Percentiles rank a stretch among this genome's conserved stretches.
phyloP scores from a whole-genome alignment of 2,113 vertebrate genomes.

The Sturnira hondurensis region DNA sequence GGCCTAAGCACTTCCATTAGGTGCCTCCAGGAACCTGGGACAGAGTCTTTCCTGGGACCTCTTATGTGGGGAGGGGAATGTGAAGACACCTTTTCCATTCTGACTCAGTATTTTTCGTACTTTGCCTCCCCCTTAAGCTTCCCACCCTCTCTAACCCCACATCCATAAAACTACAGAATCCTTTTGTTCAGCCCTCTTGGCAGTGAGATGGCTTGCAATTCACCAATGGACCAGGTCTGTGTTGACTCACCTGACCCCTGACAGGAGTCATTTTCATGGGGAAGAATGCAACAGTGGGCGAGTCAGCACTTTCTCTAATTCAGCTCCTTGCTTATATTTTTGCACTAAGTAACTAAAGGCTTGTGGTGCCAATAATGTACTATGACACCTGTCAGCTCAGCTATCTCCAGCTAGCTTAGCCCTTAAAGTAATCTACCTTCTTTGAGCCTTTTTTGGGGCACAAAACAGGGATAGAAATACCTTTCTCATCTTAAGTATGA shows the following conservation, averaged over 20 bases:
- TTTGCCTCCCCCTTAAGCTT: not conserved
- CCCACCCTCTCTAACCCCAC: accelerated
- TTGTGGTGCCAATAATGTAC: not conserved
- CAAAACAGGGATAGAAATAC: not conserved
- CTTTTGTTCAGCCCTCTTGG: not conserved
- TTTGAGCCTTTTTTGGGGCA: not conserved
- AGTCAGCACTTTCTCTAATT: not conserved
- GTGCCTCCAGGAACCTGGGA: accelerated
- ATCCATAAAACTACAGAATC: not conserved
- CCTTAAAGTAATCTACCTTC: not conserved
- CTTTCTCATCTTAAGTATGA: not conserved
- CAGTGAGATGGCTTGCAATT: not conserved
- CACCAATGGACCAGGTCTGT: not conserved
- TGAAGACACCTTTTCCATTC: not conserved
- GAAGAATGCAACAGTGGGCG: not conserved
- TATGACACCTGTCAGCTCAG: not conserved
- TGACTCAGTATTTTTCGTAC: not conserved
- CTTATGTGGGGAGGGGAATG: too few relatives aligned
- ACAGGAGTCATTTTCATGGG: too few relatives aligned
- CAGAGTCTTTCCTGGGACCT: accelerated
- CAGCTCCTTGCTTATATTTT: not conserved
- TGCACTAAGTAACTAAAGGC: not conserved
- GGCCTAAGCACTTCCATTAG: too few relatives aligned
- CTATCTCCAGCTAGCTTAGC: not conserved
- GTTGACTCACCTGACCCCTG: not conserved